Evolutionary conservation across 2,113 vertebrate species (phyloP).

Genomic region (Pelvicachromis taeniatus): DNA sequence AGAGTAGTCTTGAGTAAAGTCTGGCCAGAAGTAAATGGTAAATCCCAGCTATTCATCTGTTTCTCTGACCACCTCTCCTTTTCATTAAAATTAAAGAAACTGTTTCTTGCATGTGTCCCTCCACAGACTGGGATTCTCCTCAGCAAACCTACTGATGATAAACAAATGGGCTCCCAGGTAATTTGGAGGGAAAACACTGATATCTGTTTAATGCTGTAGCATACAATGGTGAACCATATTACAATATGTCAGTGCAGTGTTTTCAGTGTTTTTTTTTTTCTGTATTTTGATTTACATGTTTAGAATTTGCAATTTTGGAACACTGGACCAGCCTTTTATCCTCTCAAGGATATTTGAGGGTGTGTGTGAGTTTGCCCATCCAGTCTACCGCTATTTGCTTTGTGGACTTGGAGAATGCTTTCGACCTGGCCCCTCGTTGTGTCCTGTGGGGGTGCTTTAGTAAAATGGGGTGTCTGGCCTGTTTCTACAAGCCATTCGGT

Average conservation of each 20-base stretch:
- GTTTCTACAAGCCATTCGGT: not conserved
- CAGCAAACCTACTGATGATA: slow-evolving; percentile 76
- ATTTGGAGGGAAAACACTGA: not conserved
- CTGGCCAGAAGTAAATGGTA: not conserved
- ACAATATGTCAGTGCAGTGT: not conserved
- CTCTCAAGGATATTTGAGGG: not conserved
- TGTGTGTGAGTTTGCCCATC: not conserved
- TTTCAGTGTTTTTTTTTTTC: too few relatives aligned
- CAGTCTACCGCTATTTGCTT: not conserved
- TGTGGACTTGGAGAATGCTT: not conserved
- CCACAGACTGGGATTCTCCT: slow-evolving; percentile 80
- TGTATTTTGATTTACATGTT: not conserved
- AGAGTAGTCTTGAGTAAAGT: not conserved
- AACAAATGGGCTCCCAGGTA: slow-evolving; percentile 69
- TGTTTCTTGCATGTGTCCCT: not conserved
- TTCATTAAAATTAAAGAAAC: not conserved
- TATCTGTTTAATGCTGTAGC: not conserved
- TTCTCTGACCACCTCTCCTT: not conserved
- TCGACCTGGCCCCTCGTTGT: accelerated
- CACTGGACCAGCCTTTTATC: not conserved
- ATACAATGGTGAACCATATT: not conserved
- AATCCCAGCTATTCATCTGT: not conserved
- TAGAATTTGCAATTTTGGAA: not conserved
- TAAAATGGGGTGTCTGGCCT: not conserved
- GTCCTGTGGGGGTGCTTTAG: not conserved